phyloP scores from a whole-genome alignment of 2,113 vertebrate genomes.

The Sander vitreus region DNA sequence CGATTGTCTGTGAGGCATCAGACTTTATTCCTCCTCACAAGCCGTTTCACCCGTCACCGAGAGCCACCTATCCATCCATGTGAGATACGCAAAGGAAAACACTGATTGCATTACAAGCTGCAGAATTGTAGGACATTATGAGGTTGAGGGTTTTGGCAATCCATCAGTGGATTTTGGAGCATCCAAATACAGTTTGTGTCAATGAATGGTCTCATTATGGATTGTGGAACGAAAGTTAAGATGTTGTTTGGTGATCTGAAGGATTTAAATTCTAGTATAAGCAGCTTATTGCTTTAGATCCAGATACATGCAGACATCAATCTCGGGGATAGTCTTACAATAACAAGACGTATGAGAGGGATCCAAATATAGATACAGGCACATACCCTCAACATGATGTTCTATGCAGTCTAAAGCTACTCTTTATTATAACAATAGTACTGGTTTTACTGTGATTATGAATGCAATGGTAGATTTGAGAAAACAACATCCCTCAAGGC shows the following conservation, averaged over 20 bases:
- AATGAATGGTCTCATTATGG: constrained; percentile 43
- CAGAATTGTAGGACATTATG: constrained; percentile 35
- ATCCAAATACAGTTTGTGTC: constrained; percentile 44
- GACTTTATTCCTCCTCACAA: constrained; percentile 48
- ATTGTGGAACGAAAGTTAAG: constrained; percentile 34
- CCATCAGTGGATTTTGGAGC: constrained; percentile 27
- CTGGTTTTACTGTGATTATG: constrained; percentile 12
- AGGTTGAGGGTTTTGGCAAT: constrained; percentile 43
- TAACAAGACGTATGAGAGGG: constrained; percentile 36
- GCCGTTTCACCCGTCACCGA: constrained; percentile 8
- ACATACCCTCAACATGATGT: constrained; percentile 16
- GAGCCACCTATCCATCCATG: constrained; percentile 28
- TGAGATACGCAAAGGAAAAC: constrained; percentile 36
- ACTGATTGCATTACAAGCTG: constrained; percentile 40
- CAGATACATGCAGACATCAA: constrained; percentile 30
- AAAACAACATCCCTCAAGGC: constrained; percentile 1
- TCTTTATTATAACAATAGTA: constrained; percentile 6
- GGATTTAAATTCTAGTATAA: constrained; percentile 67
- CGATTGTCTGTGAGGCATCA: constrained; percentile 40
- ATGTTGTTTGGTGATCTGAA: constrained; percentile 50
- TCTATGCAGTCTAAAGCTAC: not conserved
- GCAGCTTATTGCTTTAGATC: constrained; percentile 58
- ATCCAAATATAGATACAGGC: constrained; percentile 8
- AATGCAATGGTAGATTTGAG: not conserved
- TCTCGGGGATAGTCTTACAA: constrained; percentile 46